Evolutionary conservation across 2,888 invertebrate species (phyloP).

Genomic region (Cheiracanthium punctorium): DNA sequence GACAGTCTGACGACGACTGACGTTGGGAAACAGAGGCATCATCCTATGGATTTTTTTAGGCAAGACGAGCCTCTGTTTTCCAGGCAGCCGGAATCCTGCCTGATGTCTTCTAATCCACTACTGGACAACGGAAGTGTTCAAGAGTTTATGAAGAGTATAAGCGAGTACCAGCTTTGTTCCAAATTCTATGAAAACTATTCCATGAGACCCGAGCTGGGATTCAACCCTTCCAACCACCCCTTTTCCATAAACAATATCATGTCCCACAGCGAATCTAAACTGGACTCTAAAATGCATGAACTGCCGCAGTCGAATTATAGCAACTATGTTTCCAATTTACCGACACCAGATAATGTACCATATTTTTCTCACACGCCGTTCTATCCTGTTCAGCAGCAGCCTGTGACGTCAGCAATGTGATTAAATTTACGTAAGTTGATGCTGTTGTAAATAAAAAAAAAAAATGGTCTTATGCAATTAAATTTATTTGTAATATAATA

Average conservation of each 20-base stretch:
- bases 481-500: too few relatives aligned
- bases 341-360: constrained; percentile 16
- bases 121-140: constrained; percentile 76
- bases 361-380: constrained; percentile 16
- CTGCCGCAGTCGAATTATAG: constrained; percentile 51
- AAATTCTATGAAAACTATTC: not conserved
- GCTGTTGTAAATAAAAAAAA: constrained; percentile 23
- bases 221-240: constrained; percentile 82
- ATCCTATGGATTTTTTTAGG: constrained; percentile 17
- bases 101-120: constrained; percentile 73
- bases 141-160: constrained; percentile 73
- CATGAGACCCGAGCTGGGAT: constrained; percentile 30
- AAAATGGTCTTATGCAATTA: too few relatives aligned
- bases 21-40: not conserved
- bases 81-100: constrained; percentile 23
- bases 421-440: not conserved
- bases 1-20: not conserved
- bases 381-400: constrained; percentile 44
- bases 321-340: constrained; percentile 20
- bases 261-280: constrained; percentile 77
- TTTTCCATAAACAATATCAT: constrained; percentile 95
- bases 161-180: not conserved
- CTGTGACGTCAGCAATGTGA: constrained; percentile 27
- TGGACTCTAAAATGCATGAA: constrained; percentile 69
- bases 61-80: constrained; percentile 34